Percentiles rank a stretch among this genome's conserved stretches.
These are phyloP conservation scores for Amblyornis subalaris DNA, from an alignment of 2,113 vertebrate genomes.

Conservation along the genomic window DNA sequence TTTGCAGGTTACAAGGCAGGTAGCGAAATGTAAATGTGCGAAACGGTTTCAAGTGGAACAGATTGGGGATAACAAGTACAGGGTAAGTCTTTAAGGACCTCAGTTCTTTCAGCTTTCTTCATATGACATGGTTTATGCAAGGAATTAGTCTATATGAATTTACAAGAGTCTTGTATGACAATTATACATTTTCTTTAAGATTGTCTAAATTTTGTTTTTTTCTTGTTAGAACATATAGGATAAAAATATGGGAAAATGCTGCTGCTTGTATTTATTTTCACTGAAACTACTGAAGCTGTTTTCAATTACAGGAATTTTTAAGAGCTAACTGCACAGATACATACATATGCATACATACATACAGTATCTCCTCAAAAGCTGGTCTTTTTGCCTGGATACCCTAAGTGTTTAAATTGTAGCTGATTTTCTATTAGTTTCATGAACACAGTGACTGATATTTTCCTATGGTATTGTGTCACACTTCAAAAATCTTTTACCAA, in stretches of 20 bases:
- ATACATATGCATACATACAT: no score
- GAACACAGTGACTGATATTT: neutral
- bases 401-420: neutral
- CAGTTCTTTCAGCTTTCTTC: neutral
- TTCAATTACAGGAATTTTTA: neutral
- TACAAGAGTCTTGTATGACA: neutral
- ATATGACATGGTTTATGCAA: neutral
- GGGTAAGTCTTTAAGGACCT: constrained; percentile 77
- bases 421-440: neutral
- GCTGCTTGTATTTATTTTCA: neutral
- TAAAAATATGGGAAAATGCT: neutral
- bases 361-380: neutral
- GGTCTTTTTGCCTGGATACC: neutral
- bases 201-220: neutral
- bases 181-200: neutral
- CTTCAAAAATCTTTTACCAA: neutral
- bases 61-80: constrained; percentile 98
- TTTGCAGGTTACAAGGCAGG: constrained; percentile 92
- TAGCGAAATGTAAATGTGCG: constrained; percentile 98
- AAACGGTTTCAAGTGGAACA: constrained; percentile 99
- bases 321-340: neutral
- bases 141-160: neutral
- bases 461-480: neutral
- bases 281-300: neutral
- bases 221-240: neutral